Base-by-base conservation (phyloP, 1,140 invertebrate genomes). In the Lysiphlebus fabarum region DNA sequence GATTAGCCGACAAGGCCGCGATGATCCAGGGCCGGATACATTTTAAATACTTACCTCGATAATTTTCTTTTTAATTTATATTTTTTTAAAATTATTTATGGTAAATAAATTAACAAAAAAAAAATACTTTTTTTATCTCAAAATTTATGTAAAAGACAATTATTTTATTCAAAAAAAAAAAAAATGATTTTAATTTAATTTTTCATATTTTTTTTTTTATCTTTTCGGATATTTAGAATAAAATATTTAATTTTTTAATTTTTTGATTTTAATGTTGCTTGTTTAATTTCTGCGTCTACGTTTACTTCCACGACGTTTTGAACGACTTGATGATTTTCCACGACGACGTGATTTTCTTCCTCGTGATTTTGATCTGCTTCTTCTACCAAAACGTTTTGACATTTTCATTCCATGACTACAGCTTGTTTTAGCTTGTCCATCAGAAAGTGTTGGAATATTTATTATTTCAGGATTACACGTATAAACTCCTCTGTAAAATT, bases 1-100 rank as follows among this genome's bases (percentile, higher is more conserved):
- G 74, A 79, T 79, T 79, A 78, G 75, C 68, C 70, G 70, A 61
- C 77, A 78, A 79, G 77, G 76, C 74, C 76, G 71, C 56, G 34
- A 26, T 38, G 37, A 63, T 64, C 56, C 72, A 74, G 74, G 70
- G 66, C 66, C 70, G 73, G 57, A 64, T 34, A 34, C 47, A 34
- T 34, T 26, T 17, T 17, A 34, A 49, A 49, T 43, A 59, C 43
- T 44, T 43, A 44, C 58, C 50, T 12, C 36, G 43, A 9, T 33
- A 53, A 48, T 47, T 43, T n/a, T 38, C 10, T 50, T 10, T 11
- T 38, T 26, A 11, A 40, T 17, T 55, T 48, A 10, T n/a, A 5
- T 53, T 38, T 47, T 51, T 34, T 53, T 11, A 40, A 41, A 1
- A 34, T 2, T 26, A 8, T 14, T 17, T 0, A 11, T 38, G 33